Evolutionary conservation across 2,113 vertebrate species (phyloP), one percentile per base, ranked within the genome.

Genomic region (Thunnus thynnus): DNA sequence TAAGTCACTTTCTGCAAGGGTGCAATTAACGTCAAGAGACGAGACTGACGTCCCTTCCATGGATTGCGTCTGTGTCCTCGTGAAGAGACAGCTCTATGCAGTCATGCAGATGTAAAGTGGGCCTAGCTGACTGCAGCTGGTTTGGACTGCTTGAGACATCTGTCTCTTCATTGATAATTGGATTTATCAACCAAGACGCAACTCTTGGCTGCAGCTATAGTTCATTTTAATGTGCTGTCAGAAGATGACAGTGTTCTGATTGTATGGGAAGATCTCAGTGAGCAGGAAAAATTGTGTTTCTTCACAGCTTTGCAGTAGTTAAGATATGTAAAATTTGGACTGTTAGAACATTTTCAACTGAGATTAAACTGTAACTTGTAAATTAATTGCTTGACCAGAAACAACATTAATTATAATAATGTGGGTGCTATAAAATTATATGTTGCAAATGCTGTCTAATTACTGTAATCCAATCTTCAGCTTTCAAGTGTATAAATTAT

Each of bases 91-190:
- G 76, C 76, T 61, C 56, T 4, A 1, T n/a, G 73, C 48, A 57
- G 57, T 41, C 78, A 57, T 41, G 80, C 73, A 79, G 65, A 80
- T 56, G 54, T 65, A 52, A 74, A 70, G 50, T 3, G 41, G n/a
- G 25, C 13, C 41, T 3, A 20, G 73, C 62, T 56, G 56, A 64
- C 80, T 75, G 73, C 22, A 50, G 83, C 58, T 72, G 1, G 55
- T 79, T 30, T 18, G 47, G 47, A 51, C 51, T 48, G 76, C 74
- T 66, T 11, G 27, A 77, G 61, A 81, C 76, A 14, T 90, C 82
- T 11, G 78, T 70, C 84, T 84, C 78, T 41, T 76, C 54, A 0
- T 47, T 80, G 58, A 61, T 80, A 80, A 87, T 54, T 83, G 81
- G 73, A 86, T 83, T 78, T 44, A 81, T 80, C 72, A 71, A 54